Evolutionary conservation across 1,140 invertebrate species (phyloP), one percentile per base, ranked within the genome.

Genomic region (Mamestra configurata): DNA sequence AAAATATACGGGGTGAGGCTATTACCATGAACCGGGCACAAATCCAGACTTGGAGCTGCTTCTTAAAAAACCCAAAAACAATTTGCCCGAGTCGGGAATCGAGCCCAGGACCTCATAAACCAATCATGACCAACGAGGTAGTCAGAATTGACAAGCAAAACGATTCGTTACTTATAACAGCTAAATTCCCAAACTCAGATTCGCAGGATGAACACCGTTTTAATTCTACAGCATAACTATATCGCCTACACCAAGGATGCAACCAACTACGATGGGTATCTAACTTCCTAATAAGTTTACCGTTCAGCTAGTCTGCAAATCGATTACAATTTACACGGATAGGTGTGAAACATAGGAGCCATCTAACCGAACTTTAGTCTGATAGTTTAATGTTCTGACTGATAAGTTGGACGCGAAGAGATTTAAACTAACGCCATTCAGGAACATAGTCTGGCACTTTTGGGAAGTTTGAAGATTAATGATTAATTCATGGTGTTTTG

Each of bases 311-410:
- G 66, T 70, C 43, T 6, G 40, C 22, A 49, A 70, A 70, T 49
- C 66, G 66, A 70, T 70, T 70, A n/a, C n/a, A n/a, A n/a, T n/a
- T n/a, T n/a, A 70, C 22, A 70, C 13, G 66, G 22, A 55, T 49
- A 70, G 66, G 66, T 70, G 66, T 70, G 66, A 70, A 70, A 70
- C 66, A 49, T 70, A 20, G 64, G 66, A 70, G 13, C 40, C 15
- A 70, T 70, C 66, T 15, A 70, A 49, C 43, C 40, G 43, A 27
- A 70, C 20, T 70, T 49, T 64, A 4, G 57, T 20, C 37, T 46
- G 40, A 46, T 68, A 70, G 66, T 27, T 70, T 68, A 6, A n/a
- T 15, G 40, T 40, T 49, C 40, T 70, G 40, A 37, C 8, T 46
- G 18, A 40, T 66, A 70, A 46, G 22, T 70, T 64, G 35, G 5